A percentile compares a stretch with the other conserved stretches of the same genome.
Conservation (phyloP, 2,113 vertebrate genomes). For the Zosterops lateralis region DNA sequence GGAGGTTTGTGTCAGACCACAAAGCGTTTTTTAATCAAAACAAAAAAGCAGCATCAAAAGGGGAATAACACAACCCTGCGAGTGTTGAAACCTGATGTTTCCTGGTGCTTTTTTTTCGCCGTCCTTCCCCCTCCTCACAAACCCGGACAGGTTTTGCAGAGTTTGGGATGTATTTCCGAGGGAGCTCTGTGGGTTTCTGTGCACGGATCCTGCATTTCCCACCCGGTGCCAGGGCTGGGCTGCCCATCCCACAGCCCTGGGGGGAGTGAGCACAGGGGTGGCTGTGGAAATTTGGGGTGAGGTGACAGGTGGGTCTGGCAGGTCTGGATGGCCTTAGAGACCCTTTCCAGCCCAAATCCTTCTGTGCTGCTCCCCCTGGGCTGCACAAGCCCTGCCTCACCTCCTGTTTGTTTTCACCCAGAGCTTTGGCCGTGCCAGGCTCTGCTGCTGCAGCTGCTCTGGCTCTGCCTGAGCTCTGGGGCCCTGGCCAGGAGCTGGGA, state of each 20-base stretch:
- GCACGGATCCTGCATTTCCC: neutral
- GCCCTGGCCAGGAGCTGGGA: neutral
- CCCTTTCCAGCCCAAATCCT: neutral
- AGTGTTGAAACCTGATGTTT: neutral
- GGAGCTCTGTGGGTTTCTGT: neutral
- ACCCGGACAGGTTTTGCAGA: neutral
- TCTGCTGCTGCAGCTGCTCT: neutral
- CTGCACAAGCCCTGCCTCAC: neutral
- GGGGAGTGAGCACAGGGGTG: fast-evolving
- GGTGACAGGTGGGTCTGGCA: no score
- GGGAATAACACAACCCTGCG: neutral
- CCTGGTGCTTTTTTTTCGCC: neutral
- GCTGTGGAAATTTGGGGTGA: neutral
- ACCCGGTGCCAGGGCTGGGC: neutral
- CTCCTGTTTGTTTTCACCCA: neutral
- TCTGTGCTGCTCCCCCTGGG: neutral
- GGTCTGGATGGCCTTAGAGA: no score
- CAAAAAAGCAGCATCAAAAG: neutral
- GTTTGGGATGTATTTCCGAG: fast-evolving
- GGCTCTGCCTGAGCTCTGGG: neutral
- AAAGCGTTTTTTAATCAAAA: neutral
- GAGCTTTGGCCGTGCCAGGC: fast-evolving
- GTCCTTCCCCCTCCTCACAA: neutral
- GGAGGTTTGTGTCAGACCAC: neutral
- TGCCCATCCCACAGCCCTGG: neutral